Base-by-base conservation (phyloP, 92 coral and sea anemone species). In the Zoanthus gigantus region DNA sequence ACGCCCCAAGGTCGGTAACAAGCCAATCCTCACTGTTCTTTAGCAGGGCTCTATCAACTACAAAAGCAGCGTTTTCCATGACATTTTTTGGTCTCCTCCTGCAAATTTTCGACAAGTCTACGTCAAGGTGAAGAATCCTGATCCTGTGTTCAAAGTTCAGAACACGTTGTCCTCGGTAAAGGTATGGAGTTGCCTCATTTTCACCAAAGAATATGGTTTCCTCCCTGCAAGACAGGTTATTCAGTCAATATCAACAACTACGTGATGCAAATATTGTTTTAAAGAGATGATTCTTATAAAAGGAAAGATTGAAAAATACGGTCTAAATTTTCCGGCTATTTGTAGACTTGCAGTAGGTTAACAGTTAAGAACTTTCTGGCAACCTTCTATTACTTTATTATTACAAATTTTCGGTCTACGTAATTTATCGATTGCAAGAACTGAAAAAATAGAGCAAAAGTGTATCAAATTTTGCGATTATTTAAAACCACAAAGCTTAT, bases 1-100 rank as follows among this genome's bases (percentile, higher is more conserved):
- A 90, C 23, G 90, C 54, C 32, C 93, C 93, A 4, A 71, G 46
- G 44, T 90, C 90, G 13, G 93, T 87, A 16, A 87, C 74, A 74
- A 90, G 90, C 90, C 90, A 90, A 28, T 90, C 93, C 7, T 86
- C 72, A n/a, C 80, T 82, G 91, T 83, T 83, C 77, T 88, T 88
- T 45, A 88, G 80, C 65, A 52, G 61, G 46, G 88, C 15, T 73
- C 88, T 71, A 32, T 88, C 88, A 13, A 88, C 83, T 12, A 88
- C 83, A 83, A 88, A 88, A 61, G 34, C 72, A 16, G 91, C 88
- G 79, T 87, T 90, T 79, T 90, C 93, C 91, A 79, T 74, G 17
- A 87, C 85, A 47, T 72, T 66, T 44, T 74, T 90, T 75, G 91
- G 91, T 68, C 93, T 82, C 44, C 67, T 82, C 72, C 30, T 53